Conservation (phyloP, 92 coral and sea anemone genomes). For the Muricea muricata region DNA sequence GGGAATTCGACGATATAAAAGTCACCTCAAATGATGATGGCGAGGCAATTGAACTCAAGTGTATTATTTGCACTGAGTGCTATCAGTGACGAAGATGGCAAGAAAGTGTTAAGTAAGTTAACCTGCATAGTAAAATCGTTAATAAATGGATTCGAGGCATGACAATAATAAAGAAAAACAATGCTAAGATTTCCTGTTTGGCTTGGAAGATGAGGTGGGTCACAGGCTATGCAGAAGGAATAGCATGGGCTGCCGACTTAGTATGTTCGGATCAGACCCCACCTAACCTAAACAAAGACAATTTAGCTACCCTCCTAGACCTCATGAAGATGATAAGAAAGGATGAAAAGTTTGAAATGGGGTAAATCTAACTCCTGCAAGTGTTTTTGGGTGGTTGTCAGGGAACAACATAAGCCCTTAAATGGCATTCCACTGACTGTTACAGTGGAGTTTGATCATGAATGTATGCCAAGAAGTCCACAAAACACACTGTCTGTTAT, state of each 20-base stretch:
- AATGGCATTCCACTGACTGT: conserved; percentile 66
- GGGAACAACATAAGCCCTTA: conserved; percentile 75
- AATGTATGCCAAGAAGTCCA: conserved; percentile 71
- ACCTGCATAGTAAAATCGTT: neutral
- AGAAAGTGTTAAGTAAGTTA: conserved; percentile 4
- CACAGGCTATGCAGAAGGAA: conserved; percentile 53
- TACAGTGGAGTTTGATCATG: conserved; percentile 65
- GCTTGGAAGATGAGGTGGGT: conserved; percentile 66
- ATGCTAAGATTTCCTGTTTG: conserved; percentile 60
- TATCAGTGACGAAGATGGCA: conserved; percentile 9
- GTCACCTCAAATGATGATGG: conserved; percentile 28
- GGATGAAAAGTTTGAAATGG: conserved; percentile 27
- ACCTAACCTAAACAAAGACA: conserved; percentile 7
- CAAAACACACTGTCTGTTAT: conserved; percentile 74
- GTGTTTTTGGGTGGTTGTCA: conserved; percentile 81
- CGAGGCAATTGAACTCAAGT: conserved; percentile 18
- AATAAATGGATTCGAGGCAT: neutral
- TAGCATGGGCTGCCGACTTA: conserved; percentile 51
- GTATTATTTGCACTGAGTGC: conserved; percentile 3
- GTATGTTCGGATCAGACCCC: too few relatives aligned
- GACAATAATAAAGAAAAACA: neutral
- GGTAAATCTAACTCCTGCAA: conserved; percentile 62
- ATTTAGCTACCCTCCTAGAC: conserved; percentile 5
- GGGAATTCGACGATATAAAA: conserved; percentile 12
- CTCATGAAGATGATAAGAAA: conserved; percentile 31